A percentile compares a stretch with the other conserved stretches of the same genome.
Conservation (phyloP, 2,797 vertebrate species). For the Salarias fasciatus region DNA sequence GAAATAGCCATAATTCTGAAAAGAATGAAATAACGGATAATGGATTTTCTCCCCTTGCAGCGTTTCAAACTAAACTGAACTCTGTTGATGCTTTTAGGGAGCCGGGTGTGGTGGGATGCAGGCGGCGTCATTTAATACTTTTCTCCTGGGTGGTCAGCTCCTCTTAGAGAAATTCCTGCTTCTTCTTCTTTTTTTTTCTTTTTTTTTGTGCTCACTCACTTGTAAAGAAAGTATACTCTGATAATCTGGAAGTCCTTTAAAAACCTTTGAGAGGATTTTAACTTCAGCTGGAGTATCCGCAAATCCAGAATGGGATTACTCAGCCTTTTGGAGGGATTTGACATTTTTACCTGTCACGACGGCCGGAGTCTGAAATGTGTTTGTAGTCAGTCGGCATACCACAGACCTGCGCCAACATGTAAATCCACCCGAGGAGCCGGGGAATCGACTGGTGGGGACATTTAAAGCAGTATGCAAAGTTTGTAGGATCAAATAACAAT, state of each 20-base stretch:
- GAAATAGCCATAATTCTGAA: constrained; percentile 47
- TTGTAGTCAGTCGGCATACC: constrained; percentile 41
- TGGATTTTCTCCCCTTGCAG: constrained; percentile 22
- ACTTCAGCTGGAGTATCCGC: constrained; percentile 34
- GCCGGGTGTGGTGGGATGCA: constrained; percentile 22
- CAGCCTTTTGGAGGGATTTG: constrained; percentile 60
- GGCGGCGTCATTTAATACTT: constrained; percentile 53
- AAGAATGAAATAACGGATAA: constrained; percentile 52
- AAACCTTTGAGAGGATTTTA: constrained; percentile 57
- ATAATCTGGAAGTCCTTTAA: constrained; percentile 49
- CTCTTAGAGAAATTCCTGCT: constrained; percentile 40
- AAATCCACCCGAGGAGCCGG: constrained; percentile 8
- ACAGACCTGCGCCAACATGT: constrained; percentile 31
- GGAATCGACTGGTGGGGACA: constrained; percentile 16
- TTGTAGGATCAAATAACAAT: background rate
- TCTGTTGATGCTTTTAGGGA: constrained; percentile 42
- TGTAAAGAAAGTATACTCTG: constrained; percentile 45
- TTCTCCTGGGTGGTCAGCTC: constrained; percentile 59
- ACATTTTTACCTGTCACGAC: constrained; percentile 39
- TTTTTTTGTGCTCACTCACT: constrained; percentile 27
- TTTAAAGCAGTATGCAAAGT: no score
- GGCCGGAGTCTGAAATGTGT: constrained; percentile 32
- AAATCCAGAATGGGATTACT: constrained; percentile 61
- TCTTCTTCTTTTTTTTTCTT: constrained; percentile 30
- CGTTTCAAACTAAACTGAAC: constrained; percentile 53